phyloP scores from a whole-genome alignment of 2,113 vertebrate genomes.

The Gobiocypris rarus region DNA sequence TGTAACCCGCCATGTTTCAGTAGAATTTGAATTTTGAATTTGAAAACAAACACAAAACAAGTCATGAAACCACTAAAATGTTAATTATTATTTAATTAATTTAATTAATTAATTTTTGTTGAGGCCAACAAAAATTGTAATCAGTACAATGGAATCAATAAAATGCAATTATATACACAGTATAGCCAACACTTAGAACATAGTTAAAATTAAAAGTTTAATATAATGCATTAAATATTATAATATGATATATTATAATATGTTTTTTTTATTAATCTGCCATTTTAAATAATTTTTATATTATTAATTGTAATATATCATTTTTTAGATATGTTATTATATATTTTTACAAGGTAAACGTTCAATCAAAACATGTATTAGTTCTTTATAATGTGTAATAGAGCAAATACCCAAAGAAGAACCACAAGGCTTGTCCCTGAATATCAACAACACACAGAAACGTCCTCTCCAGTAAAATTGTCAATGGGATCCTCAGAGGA shows the following conservation, averaged over 20 bases:
- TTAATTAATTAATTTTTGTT: no score
- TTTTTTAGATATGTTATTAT: not conserved
- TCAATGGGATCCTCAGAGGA: slow-evolving; percentile 1
- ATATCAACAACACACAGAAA: not conserved
- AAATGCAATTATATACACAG: no score
- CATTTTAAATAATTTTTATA: not conserved
- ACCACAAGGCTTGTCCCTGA: not conserved
- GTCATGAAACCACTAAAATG: no score
- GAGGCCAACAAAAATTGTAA: no score
- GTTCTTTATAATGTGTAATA: not conserved
- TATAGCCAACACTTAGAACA: no score
- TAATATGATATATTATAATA: no score
- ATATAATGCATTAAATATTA: no score
- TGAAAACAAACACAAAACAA: not conserved
- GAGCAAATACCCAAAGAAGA: not conserved
- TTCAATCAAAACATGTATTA: not conserved
- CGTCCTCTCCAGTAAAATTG: not conserved
- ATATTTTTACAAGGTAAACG: not conserved
- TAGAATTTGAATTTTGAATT: not conserved
- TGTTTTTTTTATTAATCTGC: not conserved
- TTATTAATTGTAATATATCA: no score
- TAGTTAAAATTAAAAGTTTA: no score
- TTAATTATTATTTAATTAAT: no score
- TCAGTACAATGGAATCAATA: no score
- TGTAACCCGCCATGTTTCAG: not conserved